phyloP scores from a whole-genome alignment of 2,797 vertebrate species.

The Novumbra hubbsi region DNA sequence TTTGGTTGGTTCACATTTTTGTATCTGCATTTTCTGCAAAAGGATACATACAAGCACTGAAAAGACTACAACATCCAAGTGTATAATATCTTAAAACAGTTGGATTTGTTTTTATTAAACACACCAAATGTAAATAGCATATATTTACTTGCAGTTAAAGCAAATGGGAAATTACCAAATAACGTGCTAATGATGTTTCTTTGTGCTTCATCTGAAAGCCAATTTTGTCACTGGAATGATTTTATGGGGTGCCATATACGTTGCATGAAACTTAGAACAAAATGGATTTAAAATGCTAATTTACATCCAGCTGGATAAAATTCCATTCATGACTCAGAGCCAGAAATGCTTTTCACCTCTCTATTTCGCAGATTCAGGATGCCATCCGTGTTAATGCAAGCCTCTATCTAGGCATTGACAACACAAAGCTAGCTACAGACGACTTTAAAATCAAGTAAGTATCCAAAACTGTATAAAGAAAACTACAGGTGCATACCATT shows the following conservation, averaged over 20 bases:
- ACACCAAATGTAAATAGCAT: background rate
- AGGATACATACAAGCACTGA: too few species aligned
- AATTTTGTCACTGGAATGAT: background rate
- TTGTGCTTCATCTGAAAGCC: background rate
- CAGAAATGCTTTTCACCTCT: background rate
- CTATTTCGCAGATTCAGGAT: slow-evolving; percentile 64
- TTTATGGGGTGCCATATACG: background rate
- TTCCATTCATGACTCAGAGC: background rate
- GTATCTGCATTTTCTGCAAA: too few species aligned
- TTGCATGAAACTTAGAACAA: background rate
- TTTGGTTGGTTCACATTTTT: background rate
- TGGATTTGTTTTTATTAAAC: too few species aligned
- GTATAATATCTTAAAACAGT: too few species aligned
- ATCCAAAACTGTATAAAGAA: background rate
- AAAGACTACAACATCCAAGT: too few species aligned
- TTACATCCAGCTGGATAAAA: background rate
- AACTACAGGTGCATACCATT: background rate
- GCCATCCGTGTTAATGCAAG: slow-evolving; percentile 61
- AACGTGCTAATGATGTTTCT: background rate
- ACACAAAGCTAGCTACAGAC: slow-evolving; percentile 74
- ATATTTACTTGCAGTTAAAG: background rate
- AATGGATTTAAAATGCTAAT: background rate
- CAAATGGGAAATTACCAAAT: background rate
- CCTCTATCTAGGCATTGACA: slow-evolving; percentile 74
- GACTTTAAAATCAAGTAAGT: slow-evolving; percentile 65